Conservation (phyloP, 2,888 invertebrate species). For the Heliconius ethilla region DNA sequence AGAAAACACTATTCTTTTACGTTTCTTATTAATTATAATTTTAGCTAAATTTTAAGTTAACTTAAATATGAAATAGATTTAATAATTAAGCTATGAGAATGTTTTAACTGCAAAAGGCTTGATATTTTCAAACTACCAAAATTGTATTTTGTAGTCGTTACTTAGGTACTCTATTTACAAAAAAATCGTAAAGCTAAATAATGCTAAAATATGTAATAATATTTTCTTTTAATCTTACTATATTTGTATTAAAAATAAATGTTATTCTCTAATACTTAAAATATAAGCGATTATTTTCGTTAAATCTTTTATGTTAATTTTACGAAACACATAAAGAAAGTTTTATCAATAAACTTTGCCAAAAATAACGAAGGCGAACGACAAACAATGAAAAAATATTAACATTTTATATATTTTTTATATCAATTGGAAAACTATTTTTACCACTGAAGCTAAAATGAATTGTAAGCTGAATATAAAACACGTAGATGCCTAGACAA, state of each 20-base stretch:
- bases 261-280: not conserved
- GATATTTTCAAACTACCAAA: not conserved
- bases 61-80: too few species aligned
- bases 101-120: not conserved
- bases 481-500: conserved; percentile 80
- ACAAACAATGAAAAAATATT: conserved; percentile 4
- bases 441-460: conserved; percentile 74
- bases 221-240: not conserved
- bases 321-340: not conserved
- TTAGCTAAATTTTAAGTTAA: not conserved
- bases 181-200: not conserved
- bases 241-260: not conserved
- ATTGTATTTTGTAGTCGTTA: not conserved
- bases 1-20: not conserved
- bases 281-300: not conserved
- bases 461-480: conserved; percentile 77
- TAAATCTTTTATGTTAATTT: not conserved
- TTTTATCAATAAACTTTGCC: not conserved
- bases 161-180: not conserved
- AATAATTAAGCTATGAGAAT: not conserved
- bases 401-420: conserved; percentile 8
- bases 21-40: not conserved
- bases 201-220: too few species aligned
- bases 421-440: conserved; percentile 66
- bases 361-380: conserved; percentile 5